A percentile compares a stretch with the other conserved stretches of the same genome.
Conservation (phyloP, 2,888 invertebrate genomes). For the Himalopsyche tibetana region DNA sequence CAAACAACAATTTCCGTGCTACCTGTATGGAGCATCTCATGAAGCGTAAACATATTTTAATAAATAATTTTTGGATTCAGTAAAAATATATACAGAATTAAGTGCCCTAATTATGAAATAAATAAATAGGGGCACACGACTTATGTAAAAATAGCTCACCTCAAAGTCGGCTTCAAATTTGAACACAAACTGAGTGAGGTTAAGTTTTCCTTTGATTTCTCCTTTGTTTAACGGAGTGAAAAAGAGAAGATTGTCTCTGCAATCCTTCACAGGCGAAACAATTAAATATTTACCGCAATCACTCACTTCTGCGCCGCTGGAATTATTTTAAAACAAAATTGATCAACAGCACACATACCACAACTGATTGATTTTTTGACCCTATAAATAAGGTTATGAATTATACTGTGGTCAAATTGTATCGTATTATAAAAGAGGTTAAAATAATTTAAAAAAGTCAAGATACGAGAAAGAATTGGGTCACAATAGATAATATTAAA, state of each 20-base stretch:
- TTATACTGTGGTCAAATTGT: too few relatives aligned
- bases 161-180: slow-evolving; percentile 96
- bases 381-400: too few relatives aligned
- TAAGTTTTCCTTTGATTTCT: slow-evolving; percentile 80
- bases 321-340: slow-evolving; percentile 65
- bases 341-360: not conserved
- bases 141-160: slow-evolving; percentile 73
- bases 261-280: slow-evolving; percentile 89
- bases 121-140: slow-evolving; percentile 36
- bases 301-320: slow-evolving; percentile 89
- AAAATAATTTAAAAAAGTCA: too few relatives aligned
- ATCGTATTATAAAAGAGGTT: too few relatives aligned
- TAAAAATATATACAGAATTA: not conserved
- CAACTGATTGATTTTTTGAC: not conserved
- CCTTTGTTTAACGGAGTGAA: slow-evolving; percentile 86
- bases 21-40: too few relatives aligned
- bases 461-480: too few relatives aligned
- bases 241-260: slow-evolving; percentile 93
- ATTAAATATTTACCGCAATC: slow-evolving; percentile 95
- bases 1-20: too few relatives aligned
- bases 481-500: too few relatives aligned
- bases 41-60: too few relatives aligned
- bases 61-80: not conserved
- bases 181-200: slow-evolving; percentile 88
- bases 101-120: not conserved